Evolutionary conservation across 2,888 invertebrate genomes (phyloP).

Genomic region (Pristionchus entomophagus): DNA sequence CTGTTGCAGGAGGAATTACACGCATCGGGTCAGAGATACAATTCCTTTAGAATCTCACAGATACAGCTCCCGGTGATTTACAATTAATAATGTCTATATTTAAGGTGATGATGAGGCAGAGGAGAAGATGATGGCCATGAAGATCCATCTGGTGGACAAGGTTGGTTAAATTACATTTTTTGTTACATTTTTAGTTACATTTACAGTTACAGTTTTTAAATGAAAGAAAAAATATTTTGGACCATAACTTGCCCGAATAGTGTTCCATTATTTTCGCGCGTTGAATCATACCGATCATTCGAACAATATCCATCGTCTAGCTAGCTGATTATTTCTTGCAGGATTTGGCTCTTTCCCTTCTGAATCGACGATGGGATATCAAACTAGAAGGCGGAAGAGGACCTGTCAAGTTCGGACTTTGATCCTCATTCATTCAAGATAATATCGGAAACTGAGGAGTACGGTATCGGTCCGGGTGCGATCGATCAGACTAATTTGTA

Average conservation of each 20-base stretch:
- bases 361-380: slow-evolving; percentile 25
- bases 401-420: neutral
- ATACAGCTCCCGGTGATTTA: no score
- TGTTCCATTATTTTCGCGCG: no score
- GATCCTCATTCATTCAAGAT: neutral
- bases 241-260: no score
- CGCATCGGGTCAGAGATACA: slow-evolving; percentile 1
- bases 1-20: slow-evolving; percentile 40
- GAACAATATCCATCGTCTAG: no score
- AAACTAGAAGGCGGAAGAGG: neutral
- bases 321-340: no score
- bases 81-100: neutral
- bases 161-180: no score
- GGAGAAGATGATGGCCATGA: slow-evolving; percentile 47
- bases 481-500: neutral
- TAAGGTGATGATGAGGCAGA: slow-evolving; percentile 40
- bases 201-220: no score
- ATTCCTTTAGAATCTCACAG: no score
- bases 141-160: slow-evolving; percentile 29
- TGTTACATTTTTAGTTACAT: no score
- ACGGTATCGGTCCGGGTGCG: neutral
- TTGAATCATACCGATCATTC: no score
- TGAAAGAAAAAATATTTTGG: no score
- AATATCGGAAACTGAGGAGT: no score
- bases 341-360: neutral